Evolutionary conservation across 2,888 invertebrate genomes (phyloP).

Genomic region (Imbricaverruca yamaguchii): DNA sequence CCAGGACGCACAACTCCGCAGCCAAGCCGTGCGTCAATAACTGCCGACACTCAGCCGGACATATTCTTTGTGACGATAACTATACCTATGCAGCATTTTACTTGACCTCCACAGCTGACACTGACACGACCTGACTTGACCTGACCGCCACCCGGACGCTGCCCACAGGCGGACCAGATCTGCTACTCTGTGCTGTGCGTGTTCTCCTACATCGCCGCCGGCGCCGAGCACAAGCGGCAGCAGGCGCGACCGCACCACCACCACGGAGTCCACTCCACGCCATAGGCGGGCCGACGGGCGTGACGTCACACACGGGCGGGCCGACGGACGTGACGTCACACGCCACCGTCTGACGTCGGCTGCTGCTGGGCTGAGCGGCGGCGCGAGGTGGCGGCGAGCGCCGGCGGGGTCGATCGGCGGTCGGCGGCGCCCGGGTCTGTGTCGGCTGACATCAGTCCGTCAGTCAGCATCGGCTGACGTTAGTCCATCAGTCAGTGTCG

Average conservation of each 20-base stretch:
- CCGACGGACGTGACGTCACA: too few species aligned
- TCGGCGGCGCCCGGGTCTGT: background rate
- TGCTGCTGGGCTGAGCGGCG: background rate
- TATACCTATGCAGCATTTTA: too few species aligned
- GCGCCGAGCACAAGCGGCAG: conserved; percentile 38
- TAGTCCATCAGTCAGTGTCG: background rate
- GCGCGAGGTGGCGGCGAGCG: background rate
- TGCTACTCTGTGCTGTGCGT: conserved; percentile 99
- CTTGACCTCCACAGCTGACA: too few species aligned
- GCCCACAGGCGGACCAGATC: conserved; percentile 88
- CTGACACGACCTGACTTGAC: too few species aligned
- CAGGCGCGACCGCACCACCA: background rate
- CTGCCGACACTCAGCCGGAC: too few species aligned
- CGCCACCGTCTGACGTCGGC: background rate
- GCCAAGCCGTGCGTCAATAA: too few species aligned
- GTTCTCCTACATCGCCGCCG: conserved; percentile 96
- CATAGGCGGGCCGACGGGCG: background rate
- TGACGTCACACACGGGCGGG: too few species aligned
- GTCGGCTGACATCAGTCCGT: too few species aligned
- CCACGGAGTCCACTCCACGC: background rate
- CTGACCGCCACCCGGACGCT: too few species aligned
- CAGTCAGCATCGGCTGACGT: background rate
- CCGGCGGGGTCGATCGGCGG: background rate
- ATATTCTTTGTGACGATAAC: too few species aligned
- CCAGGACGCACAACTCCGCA: too few species aligned